A percentile compares a stretch with the other conserved stretches of the same genome.
phyloP scores from a whole-genome alignment of 2,797 vertebrate genomes.

The Coracias cyanogaster region DNA sequence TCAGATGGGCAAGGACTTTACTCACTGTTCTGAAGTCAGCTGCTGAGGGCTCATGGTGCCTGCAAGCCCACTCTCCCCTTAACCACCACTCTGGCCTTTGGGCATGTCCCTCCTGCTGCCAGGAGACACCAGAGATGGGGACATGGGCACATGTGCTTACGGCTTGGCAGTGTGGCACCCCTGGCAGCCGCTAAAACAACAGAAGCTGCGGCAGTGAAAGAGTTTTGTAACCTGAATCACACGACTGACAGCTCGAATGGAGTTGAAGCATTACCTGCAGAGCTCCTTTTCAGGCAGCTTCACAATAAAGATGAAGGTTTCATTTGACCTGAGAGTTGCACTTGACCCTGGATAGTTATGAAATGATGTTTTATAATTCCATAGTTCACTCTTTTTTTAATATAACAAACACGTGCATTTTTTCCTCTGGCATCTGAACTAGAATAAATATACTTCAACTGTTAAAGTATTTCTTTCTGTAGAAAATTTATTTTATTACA shows the following conservation, averaged over 20 bases:
- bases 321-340: background rate
- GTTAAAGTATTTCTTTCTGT: background rate
- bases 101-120: background rate
- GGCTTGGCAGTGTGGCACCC: background rate
- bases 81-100: background rate
- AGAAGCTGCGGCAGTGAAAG: background rate
- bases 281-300: background rate
- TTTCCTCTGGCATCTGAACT: background rate
- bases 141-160: accelerated
- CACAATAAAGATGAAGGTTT: background rate
- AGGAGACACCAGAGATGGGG: background rate
- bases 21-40: background rate
- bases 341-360: background rate
- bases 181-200: background rate
- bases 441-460: background rate
- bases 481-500: background rate
- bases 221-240: background rate
- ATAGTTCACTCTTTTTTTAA: background rate
- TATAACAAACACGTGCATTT: background rate
- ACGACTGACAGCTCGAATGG: background rate
- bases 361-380: background rate
- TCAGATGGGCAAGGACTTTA: background rate
- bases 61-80: background rate
- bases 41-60: background rate
- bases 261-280: background rate